Conservation (phyloP, 2,113 vertebrate genomes). For the Theristicus caerulescens region DNA sequence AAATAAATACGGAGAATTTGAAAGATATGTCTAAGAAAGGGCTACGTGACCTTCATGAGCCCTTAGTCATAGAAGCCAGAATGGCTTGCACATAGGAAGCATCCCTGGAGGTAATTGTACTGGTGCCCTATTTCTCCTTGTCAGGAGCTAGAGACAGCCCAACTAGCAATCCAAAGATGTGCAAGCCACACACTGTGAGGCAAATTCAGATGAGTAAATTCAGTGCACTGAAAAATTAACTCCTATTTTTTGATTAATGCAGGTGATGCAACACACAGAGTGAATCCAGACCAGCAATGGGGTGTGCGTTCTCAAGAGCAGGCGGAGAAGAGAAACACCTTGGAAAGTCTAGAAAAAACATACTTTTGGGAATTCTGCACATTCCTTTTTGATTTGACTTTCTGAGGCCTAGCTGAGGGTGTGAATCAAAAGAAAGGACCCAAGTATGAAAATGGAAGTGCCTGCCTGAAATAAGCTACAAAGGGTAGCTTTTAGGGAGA, state of each 20-base stretch:
- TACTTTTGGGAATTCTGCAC: background rate
- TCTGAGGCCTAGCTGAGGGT: background rate
- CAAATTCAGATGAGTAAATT: background rate
- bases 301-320: background rate
- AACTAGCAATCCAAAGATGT: background rate
- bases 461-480: background rate
- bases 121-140: slow-evolving; percentile 20
- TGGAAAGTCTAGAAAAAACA: background rate
- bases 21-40: background rate
- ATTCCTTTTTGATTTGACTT: background rate
- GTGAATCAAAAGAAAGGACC: background rate
- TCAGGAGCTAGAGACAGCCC: background rate
- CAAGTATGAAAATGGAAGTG: background rate
- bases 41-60: background rate
- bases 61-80: background rate
- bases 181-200: background rate
- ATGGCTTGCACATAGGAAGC: background rate
- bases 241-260: background rate
- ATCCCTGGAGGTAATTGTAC: background rate
- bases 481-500: background rate
- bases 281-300: background rate
- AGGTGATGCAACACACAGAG: background rate
- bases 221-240: background rate
- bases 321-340: background rate
- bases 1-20: background rate